Base-by-base conservation (phyloP, 1,140 invertebrate species). In the Trichonephila clavata region DNA sequence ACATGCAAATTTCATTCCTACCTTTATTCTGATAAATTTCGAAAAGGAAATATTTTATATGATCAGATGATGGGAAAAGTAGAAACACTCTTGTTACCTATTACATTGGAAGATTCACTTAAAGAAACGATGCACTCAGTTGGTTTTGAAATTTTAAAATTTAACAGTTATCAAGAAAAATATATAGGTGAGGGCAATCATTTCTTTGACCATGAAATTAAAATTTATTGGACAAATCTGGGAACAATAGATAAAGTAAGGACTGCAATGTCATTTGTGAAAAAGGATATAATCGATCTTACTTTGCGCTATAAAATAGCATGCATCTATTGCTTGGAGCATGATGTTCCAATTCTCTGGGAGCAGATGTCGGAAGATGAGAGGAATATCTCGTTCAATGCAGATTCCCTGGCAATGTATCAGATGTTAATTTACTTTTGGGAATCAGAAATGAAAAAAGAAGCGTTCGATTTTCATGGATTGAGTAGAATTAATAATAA, bases 221-320 rank as follows among this genome's bases (percentile, higher is more conserved):
- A 86, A 7, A n/a, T 86, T 86, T 92, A 27, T 43, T 92, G 90
- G 90, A 92, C 90, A 92, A 21, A 39, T 63, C 63, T 86, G 5
- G 90, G 90, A 4, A 65, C 60, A 24, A 27, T 92, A 50, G 83
- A 87, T 93, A 43, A 61, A 43, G 81, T 68, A 14, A 93, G 86
- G 43, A 88, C 92, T 61, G 86, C 92, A 21, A 57, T 81, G 80
- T 8, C n/a, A 57, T 61, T 93, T 57, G 80, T 93, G 18, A 87
- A 88, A 50, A 68, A 93, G 61, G 86, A 93, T 24, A 88, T 2
- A 60, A 59, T 88, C 32, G 61, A 57, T 50, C 59, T 86, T 71
- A 83, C 4, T 14, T 83, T n/a, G 16, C 77, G 90, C 24, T 91
- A 83, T 32, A 86, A 86, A 92, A 86, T 92, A 32, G 61, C 83